Evolutionary conservation across 2,888 invertebrate genomes (phyloP).

Genomic region (Beris chalybata): DNA sequence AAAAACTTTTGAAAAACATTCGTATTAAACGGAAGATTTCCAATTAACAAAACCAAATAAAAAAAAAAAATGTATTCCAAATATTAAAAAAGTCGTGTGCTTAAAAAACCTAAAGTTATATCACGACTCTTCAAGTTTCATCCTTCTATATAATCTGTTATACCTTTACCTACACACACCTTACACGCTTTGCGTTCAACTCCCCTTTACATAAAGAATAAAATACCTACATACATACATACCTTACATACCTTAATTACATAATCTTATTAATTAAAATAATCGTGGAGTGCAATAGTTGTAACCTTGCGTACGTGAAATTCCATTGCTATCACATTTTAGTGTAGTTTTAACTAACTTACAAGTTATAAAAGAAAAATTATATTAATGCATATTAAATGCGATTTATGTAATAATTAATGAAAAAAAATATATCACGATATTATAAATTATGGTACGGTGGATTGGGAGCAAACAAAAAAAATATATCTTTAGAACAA

Average conservation of each 20-base stretch:
- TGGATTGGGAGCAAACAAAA: conserved; percentile 30
- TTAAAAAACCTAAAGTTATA: too few relatives aligned
- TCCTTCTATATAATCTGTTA: too few relatives aligned
- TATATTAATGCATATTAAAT: conserved; percentile 8
- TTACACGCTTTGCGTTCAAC: background rate
- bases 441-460: conserved; percentile 21
- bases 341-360: conserved; percentile 18
- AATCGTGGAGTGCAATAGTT: conserved; percentile 11
- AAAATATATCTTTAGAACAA: conserved; percentile 25
- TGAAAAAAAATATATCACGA: conserved; percentile 8
- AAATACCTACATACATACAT: too few relatives aligned
- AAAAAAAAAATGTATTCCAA: too few relatives aligned
- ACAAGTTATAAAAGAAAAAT: conserved; percentile 7
- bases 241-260: too few relatives aligned
- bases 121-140: too few relatives aligned
- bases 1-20: too few relatives aligned
- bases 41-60: too few relatives aligned
- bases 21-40: too few relatives aligned
- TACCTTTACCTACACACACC: background rate
- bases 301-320: conserved; percentile 8
- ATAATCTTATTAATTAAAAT: too few relatives aligned
- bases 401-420: conserved; percentile 6
- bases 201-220: background rate
- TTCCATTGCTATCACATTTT: conserved; percentile 28
- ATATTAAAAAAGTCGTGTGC: too few relatives aligned